phyloP scores from a whole-genome alignment of 2,797 vertebrate species.

The Propithecus deckenii region DNA sequence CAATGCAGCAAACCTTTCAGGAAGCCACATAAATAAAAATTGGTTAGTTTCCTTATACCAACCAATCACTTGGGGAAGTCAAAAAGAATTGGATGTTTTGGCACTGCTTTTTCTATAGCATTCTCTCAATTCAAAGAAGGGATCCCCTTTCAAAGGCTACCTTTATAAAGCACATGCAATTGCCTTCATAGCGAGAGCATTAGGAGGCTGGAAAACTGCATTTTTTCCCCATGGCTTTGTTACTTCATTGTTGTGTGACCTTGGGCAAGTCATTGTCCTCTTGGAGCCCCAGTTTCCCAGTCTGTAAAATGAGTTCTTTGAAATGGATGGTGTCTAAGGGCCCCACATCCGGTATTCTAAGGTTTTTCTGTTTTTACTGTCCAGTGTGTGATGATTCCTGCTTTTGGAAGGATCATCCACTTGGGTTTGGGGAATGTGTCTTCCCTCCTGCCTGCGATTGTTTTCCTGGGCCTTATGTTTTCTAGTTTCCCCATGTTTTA shows the following conservation, averaged over 20 bases:
- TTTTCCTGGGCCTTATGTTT: not conserved
- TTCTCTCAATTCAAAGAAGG: not conserved
- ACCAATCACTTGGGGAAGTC: not conserved
- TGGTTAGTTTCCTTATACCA: not conserved
- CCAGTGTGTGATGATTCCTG: not conserved
- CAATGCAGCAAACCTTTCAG: conserved; percentile 43
- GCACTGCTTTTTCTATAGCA: not conserved
- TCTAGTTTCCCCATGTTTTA: not conserved
- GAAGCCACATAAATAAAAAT: conserved; percentile 34
- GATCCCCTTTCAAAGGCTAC: not conserved
- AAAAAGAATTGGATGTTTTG: not conserved
- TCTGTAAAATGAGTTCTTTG: conserved; percentile 14
- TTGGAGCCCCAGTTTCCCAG: not conserved
- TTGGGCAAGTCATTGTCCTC: not conserved
- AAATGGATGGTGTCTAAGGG: not conserved
- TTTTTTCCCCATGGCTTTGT: conserved; percentile 4
- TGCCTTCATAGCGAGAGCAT: not conserved
- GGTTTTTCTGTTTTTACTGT: not conserved
- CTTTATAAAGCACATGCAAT: not conserved
- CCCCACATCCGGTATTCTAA: not conserved
- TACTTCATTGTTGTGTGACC: not conserved
- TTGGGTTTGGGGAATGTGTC: not conserved
- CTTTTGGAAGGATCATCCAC: not conserved
- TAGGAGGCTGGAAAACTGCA: not conserved
- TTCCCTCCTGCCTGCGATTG: not conserved